phyloP scores from a whole-genome alignment of 2,888 invertebrate genomes.

The Epistrophe eligans region DNA sequence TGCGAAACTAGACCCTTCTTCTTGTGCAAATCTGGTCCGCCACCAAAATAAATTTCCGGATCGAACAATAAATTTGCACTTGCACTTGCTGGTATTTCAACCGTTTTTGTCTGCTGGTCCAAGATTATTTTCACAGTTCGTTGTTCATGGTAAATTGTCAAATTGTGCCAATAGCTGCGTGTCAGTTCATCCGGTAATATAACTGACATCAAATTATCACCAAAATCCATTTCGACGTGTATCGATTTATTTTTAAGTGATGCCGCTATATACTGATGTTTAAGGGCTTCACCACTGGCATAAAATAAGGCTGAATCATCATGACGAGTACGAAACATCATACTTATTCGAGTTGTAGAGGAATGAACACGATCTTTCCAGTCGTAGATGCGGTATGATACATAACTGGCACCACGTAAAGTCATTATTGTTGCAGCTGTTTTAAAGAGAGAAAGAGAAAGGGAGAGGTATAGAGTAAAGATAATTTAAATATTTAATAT shows the following conservation, averaged over 20 bases:
- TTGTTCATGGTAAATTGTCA: constrained; percentile 93
- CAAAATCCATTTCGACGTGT: constrained; percentile 94
- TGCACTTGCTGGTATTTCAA: constrained; percentile 86
- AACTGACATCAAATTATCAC: constrained; percentile 89
- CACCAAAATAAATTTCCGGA: constrained; percentile 96
- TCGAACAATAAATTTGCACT: constrained; percentile 93
- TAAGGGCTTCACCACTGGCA: constrained; percentile 93
- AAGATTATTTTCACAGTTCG: constrained; percentile 90
- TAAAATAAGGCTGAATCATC: constrained; percentile 96
- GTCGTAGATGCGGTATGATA: constrained; percentile 95
- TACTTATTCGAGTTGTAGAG: constrained; percentile 92
- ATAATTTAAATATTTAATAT: too few relatives aligned
- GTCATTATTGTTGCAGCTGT: constrained; percentile 94
- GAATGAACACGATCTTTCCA: constrained; percentile 96
- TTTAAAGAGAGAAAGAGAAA: constrained; percentile 76
- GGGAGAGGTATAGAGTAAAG: too few relatives aligned
- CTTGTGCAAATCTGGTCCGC: constrained; percentile 93
- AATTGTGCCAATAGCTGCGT: constrained; percentile 93
- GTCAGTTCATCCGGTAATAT: constrained; percentile 89
- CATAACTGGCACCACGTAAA: constrained; percentile 94
- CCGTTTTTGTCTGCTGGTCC: constrained; percentile 88
- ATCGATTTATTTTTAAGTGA: constrained; percentile 93
- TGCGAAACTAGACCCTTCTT: constrained; percentile 92
- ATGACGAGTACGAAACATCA: constrained; percentile 95
- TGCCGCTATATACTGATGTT: constrained; percentile 95